Base-by-base conservation (phyloP, 1,140 invertebrate genomes). In the Bombus confusus region DNA sequence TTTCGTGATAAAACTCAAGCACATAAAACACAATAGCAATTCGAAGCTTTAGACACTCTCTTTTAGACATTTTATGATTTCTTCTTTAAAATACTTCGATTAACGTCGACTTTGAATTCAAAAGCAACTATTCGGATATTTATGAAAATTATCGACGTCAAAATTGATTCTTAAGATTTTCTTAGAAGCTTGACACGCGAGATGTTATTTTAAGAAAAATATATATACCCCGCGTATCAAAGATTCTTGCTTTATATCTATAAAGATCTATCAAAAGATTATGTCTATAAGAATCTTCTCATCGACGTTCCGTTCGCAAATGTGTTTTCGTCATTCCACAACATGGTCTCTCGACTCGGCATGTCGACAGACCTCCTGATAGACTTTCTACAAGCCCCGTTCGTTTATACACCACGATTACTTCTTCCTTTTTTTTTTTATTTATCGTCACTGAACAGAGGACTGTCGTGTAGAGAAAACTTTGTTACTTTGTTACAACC, bases 401-500 rank as follows among this genome's bases (percentile, higher is more conserved):
- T 85, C 78, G 69, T 80, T 85, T 85, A 68, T 85, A 75, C 78
- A 13, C 68, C 52, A 62, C 18, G 77, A 66, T 47, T 71, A 47
- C 18, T 71, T 41, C 13, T 31, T 8, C 0, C 62, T 59, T n/a
- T 73, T 18, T 62, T n/a, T 43, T 37, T 25, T 75, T 39, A 22
- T 59, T 47, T 41, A n/a, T 41, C n/a, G n/a, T 52, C 37, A 34
- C 57, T 47, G 59, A 25, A 71, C 37, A 37, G 22, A 71, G 52
- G 62, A 43, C 18, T 59, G 57, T 78, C 83, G 79, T 75, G 25
- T 88, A 73, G 31, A 34, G 18, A 59, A 43, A 59, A 78, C 47
- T 82, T 85, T 82, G 71, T 86, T 86, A 86, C 81, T 86, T 86
- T 86, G 69, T 86, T 86, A 86, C 69, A 72, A 83, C 41, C 85